phyloP scores from a whole-genome alignment of 2,113 vertebrate species.

The Hystrix cristata region DNA sequence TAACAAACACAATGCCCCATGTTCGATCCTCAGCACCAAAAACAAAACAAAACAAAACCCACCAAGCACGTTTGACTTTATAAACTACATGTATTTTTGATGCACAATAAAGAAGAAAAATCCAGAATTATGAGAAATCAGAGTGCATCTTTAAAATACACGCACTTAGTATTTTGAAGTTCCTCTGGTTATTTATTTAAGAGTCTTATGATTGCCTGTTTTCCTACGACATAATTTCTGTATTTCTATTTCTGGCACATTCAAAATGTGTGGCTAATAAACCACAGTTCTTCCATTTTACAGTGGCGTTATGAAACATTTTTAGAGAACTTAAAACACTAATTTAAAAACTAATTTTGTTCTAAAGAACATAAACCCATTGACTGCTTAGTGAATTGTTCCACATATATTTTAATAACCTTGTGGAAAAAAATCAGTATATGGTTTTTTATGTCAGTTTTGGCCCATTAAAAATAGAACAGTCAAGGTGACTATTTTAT shows the following conservation, averaged over 20 bases:
- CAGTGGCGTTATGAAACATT: constrained; percentile 48
- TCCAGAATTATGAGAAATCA: neutral
- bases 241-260: constrained; percentile 51
- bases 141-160: constrained; percentile 31
- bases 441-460: constrained; percentile 64
- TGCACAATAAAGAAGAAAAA: constrained; percentile 20
- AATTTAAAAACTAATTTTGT: constrained; percentile 72
- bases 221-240: constrained; percentile 63
- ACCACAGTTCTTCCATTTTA: constrained; percentile 45
- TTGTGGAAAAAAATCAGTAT: constrained; percentile 55
- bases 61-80: neutral
- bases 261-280: constrained; percentile 65
- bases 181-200: constrained; percentile 40
- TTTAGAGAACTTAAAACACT: constrained; percentile 58
- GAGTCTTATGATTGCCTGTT: constrained; percentile 9
- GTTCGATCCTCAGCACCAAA: neutral
- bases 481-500: constrained; percentile 59
- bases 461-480: constrained; percentile 70
- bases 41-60: neutral
- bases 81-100: constrained; percentile 25
- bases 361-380: constrained; percentile 72
- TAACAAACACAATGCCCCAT: no score
- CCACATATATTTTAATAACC: constrained; percentile 68
- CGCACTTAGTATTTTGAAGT: constrained; percentile 55
- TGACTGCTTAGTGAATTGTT: neutral